phyloP scores from a whole-genome alignment of 2,888 invertebrate genomes.

The Artemia sinica region DNA sequence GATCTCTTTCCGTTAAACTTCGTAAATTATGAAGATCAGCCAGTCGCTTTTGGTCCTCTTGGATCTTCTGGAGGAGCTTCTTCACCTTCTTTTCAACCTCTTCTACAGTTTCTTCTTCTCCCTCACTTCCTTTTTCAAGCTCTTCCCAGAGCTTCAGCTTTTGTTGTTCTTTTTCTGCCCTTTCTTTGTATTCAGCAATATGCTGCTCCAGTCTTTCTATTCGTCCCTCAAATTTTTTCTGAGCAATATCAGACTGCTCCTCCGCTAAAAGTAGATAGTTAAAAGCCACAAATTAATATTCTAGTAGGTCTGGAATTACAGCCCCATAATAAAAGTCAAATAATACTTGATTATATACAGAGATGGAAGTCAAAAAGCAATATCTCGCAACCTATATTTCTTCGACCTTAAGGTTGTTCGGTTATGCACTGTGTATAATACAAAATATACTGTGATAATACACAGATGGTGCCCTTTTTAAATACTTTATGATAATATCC shows the following conservation, averaged over 20 bases:
- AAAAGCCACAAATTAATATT: too few relatives aligned
- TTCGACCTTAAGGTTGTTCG: too few relatives aligned
- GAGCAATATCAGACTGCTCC: constrained; percentile 34
- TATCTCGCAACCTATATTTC: too few relatives aligned
- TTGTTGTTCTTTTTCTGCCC: constrained; percentile 39
- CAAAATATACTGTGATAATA: too few relatives aligned
- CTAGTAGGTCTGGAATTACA: too few relatives aligned
- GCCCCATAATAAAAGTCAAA: too few relatives aligned
- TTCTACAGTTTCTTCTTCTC: constrained; percentile 7
- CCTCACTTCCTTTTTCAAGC: constrained; percentile 4
- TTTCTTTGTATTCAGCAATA: constrained; percentile 41
- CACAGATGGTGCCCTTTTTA: too few relatives aligned
- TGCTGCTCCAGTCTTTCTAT: constrained; percentile 42
- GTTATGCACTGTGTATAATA: too few relatives aligned
- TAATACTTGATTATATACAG: too few relatives aligned
- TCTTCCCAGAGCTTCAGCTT: constrained; percentile 28
- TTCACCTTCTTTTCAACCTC: constrained; percentile 31
- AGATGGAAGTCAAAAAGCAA: too few relatives aligned
- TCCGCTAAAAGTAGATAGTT: not conserved
- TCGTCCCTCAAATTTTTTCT: constrained; percentile 45
- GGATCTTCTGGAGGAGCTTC: constrained; percentile 34
- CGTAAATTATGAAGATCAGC: constrained; percentile 39
- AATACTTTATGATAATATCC: too few relatives aligned
- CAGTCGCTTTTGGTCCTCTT: constrained; percentile 37
- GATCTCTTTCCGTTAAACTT: constrained; percentile 43